phyloP scores from a whole-genome alignment of 2,113 vertebrate genomes.

The Gopherus flavomarginatus region DNA sequence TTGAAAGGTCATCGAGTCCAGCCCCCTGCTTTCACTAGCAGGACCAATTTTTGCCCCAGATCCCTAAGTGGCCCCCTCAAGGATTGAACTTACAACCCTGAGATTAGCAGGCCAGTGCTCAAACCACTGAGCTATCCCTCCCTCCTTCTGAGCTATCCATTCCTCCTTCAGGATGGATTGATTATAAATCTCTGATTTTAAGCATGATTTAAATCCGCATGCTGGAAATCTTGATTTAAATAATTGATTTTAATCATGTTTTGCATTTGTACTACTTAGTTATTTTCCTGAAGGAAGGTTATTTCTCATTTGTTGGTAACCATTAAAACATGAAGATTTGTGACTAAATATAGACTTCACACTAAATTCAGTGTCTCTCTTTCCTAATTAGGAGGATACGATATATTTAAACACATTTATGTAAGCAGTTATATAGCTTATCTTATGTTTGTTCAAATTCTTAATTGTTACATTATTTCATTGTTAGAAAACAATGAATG shows the following conservation, averaged over 20 bases:
- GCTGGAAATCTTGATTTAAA: background rate
- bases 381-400: background rate
- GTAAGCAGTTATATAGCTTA: background rate
- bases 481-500: background rate
- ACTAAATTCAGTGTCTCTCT: background rate
- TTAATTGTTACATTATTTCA: background rate
- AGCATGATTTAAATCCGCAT: background rate
- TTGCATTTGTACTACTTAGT: background rate
- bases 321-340: background rate
- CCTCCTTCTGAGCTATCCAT: background rate
- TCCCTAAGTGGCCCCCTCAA: no score
- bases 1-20: no score
- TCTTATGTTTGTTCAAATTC: background rate
- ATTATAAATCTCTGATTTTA: background rate
- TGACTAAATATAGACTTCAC: background rate
- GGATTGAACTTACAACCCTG: no score
- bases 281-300: background rate
- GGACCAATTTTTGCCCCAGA: no score
- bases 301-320: background rate
- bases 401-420: background rate
- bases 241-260: background rate
- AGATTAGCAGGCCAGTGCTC: no score
- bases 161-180: background rate
- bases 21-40: no score
- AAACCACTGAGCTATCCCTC: no score